A percentile compares a stretch with the other conserved stretches of the same genome.
phyloP scores from a whole-genome alignment of 2,888 invertebrate species.

The Hypercompe scribonia region DNA sequence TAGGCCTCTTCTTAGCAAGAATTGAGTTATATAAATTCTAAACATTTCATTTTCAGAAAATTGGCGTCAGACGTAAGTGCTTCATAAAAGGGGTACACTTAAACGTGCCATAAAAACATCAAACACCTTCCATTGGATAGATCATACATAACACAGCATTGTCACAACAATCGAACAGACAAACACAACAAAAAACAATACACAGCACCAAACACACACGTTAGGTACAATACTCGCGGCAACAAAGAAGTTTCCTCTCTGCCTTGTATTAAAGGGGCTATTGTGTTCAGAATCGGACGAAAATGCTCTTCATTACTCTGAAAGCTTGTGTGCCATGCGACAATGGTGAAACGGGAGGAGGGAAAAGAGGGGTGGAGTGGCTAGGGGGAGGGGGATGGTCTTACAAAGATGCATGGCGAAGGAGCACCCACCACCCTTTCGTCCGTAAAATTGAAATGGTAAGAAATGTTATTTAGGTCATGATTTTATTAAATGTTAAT shows the following conservation, averaged over 20 bases:
- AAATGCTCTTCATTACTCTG: constrained; percentile 88
- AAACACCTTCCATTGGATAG: constrained; percentile 58
- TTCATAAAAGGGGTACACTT: constrained; percentile 11
- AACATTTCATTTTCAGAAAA: background rate
- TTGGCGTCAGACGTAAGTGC: background rate
- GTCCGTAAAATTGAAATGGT: constrained; percentile 86
- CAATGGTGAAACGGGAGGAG: constrained; percentile 74
- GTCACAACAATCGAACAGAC: constrained; percentile 79
- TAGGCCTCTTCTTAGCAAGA: too few species aligned
- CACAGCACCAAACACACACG: constrained; percentile 77
- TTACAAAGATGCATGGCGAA: constrained; percentile 80
- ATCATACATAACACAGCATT: constrained; percentile 61
- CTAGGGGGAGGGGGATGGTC: constrained; percentile 54
- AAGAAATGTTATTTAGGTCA: constrained; percentile 86
- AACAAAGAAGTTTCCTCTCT: constrained; percentile 84
- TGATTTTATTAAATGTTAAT: constrained; percentile 85
- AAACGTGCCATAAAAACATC: constrained; percentile 47
- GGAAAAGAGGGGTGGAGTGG: constrained; percentile 36
- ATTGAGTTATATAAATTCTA: background rate
- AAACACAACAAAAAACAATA: constrained; percentile 71
- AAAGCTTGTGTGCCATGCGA: constrained; percentile 86
- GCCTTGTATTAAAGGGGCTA: constrained; percentile 84
- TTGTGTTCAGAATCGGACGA: constrained; percentile 86
- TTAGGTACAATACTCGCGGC: constrained; percentile 75
- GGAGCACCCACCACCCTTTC: constrained; percentile 81